Evolutionary conservation across 92 coral and sea anemone genomes (phyloP).

Genomic region (Zoanthus sansibaricus): DNA sequence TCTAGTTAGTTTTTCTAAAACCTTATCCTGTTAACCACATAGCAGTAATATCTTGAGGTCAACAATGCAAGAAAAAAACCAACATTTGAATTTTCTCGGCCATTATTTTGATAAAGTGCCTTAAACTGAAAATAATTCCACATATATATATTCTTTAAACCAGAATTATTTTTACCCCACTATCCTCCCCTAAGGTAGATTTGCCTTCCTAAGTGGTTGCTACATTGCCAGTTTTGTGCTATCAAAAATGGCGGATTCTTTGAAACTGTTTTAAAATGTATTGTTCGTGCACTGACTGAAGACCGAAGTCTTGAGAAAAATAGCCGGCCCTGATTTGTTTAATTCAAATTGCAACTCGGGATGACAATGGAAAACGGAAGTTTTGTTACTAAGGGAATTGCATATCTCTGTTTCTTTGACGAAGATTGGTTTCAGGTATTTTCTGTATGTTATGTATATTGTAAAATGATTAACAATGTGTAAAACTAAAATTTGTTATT

Average conservation of each 20-base stretch:
- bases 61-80: not conserved
- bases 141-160: not conserved
- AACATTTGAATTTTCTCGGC: too few species aligned
- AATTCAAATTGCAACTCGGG: not conserved
- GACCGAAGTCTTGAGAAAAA: not conserved
- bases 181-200: not conserved
- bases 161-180: not conserved
- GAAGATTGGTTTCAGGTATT: conserved; percentile 44
- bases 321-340: not conserved
- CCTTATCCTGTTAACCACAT: not conserved
- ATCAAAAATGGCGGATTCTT: conserved; percentile 37
- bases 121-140: too few species aligned
- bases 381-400: conserved; percentile 10
- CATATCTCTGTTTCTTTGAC: conserved; percentile 44
- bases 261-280: not conserved
- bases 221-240: not conserved
- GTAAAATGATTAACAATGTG: too few species aligned
- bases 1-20: not conserved
- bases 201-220: conserved; percentile 20
- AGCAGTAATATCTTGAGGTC: not conserved
- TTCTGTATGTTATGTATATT: not conserved
- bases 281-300: not conserved
- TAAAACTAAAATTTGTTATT: too few species aligned
- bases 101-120: too few species aligned
- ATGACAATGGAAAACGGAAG: conserved; percentile 4